Conservation (phyloP, 2,797 vertebrate genomes). For the Selene dorsalis region DNA sequence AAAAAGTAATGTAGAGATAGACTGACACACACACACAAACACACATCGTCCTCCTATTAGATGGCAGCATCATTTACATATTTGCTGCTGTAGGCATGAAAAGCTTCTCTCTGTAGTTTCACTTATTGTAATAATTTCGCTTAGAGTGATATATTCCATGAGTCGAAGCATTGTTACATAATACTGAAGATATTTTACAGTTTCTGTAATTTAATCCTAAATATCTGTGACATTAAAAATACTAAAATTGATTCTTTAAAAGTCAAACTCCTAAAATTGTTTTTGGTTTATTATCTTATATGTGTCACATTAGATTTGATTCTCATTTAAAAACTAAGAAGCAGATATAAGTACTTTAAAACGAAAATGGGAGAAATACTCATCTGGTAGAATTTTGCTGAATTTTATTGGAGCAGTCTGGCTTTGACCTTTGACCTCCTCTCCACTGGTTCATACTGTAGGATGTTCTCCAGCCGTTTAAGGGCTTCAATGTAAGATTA, state of each 20-base stretch:
- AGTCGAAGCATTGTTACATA: background rate
- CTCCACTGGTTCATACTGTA: rapidly evolving
- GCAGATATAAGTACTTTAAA: background rate
- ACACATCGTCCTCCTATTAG: background rate
- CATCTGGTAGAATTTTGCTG: background rate
- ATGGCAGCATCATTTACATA: constrained; percentile 31
- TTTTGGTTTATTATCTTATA: background rate
- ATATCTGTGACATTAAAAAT: background rate
- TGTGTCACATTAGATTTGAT: background rate
- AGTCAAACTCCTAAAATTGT: background rate
- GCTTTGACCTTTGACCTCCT: constrained; percentile 48
- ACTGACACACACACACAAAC: background rate
- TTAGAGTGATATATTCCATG: background rate
- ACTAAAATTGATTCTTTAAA: background rate
- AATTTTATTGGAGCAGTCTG: background rate
- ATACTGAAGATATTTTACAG: background rate
- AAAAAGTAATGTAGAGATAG: background rate
- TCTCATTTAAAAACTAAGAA: too few species aligned
- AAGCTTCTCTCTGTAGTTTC: constrained; percentile 1
- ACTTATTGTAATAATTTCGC: constrained; percentile 7
- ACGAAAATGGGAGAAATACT: background rate
- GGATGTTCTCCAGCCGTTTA: background rate
- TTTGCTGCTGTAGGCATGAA: constrained; percentile 22
- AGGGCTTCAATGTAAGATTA: background rate
- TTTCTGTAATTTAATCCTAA: background rate